These are phyloP conservation scores for Synanthedon andrenaeformis DNA, from an alignment of 2,888 invertebrate species.

Conservation along the genomic window DNA sequence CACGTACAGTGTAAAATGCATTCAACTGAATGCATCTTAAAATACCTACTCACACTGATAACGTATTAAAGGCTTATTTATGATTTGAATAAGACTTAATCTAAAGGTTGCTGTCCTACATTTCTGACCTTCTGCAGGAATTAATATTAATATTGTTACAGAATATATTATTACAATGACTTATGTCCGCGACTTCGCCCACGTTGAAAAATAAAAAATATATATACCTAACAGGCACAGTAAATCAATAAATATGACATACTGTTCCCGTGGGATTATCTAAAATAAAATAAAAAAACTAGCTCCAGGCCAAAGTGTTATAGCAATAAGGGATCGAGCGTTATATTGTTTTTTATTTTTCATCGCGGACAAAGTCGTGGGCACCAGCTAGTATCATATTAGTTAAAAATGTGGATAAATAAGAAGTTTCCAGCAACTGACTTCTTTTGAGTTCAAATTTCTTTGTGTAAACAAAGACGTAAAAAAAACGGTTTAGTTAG, in stretches of 20 bases:
- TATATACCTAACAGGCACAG: too few relatives aligned
- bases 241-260: too few relatives aligned
- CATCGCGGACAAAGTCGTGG: too few relatives aligned
- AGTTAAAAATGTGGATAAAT: too few relatives aligned
- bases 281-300: too few relatives aligned
- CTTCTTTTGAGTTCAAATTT: too few relatives aligned
- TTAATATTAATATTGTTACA: neutral
- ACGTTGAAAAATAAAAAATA: neutral
- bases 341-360: too few relatives aligned
- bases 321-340: too few relatives aligned
- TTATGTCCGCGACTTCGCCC: neutral
- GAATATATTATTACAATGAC: neutral
- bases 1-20: constrained; percentile 8
- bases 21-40: constrained; percentile 8
- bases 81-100: neutral
- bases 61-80: constrained; percentile 4
- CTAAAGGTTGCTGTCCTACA: neutral
- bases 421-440: too few relatives aligned
- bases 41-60: constrained; percentile 7
- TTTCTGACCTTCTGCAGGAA: neutral
- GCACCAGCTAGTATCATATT: too few relatives aligned
- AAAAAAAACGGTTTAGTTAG: constrained; percentile 10
- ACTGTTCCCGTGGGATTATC: too few relatives aligned
- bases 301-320: too few relatives aligned
- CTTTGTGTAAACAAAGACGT: neutral